Conservation (phyloP, 2,888 invertebrate species). For the Drosophila cognata region DNA sequence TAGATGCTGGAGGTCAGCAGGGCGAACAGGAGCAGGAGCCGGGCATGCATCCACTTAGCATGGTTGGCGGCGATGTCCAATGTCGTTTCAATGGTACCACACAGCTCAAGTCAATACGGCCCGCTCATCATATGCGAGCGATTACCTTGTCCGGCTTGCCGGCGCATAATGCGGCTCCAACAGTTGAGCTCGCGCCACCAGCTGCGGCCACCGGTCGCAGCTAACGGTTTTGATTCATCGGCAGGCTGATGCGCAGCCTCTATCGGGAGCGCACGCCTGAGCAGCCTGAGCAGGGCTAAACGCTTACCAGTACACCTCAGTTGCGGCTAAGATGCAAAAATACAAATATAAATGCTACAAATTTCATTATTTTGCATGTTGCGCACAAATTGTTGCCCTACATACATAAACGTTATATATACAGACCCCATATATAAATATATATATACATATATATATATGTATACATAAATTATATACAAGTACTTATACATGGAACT, state of each 20-base stretch:
- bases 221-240: conserved; percentile 85
- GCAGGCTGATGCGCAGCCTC: conserved; percentile 81
- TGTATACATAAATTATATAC: conserved; percentile 45
- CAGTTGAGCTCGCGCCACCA: conserved; percentile 27
- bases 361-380: conserved; percentile 63
- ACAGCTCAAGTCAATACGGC: conserved; percentile 90
- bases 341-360: conserved; percentile 41
- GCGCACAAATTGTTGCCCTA: conserved; percentile 80
- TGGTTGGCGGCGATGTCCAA: conserved; percentile 89
- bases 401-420: conserved; percentile 62
- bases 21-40: conserved; percentile 27
- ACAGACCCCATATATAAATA: conserved; percentile 38
- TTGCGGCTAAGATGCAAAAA: conserved; percentile 40
- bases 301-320: conserved; percentile 61
- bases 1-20: conserved; percentile 11
- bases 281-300: conserved; percentile 38
- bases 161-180: conserved; percentile 35
- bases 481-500: conserved; percentile 55
- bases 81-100: conserved; percentile 93
- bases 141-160: conserved; percentile 65
- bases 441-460: conserved; percentile 26
- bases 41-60: conserved; percentile 90
- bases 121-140: conserved; percentile 84
- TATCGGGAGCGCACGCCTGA: conserved; percentile 58
- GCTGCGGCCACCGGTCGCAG: conserved; percentile 75